These are phyloP conservation scores for Malacoraja senta DNA, from an alignment of 2,797 vertebrate genomes.

Conservation along the genomic window DNA sequence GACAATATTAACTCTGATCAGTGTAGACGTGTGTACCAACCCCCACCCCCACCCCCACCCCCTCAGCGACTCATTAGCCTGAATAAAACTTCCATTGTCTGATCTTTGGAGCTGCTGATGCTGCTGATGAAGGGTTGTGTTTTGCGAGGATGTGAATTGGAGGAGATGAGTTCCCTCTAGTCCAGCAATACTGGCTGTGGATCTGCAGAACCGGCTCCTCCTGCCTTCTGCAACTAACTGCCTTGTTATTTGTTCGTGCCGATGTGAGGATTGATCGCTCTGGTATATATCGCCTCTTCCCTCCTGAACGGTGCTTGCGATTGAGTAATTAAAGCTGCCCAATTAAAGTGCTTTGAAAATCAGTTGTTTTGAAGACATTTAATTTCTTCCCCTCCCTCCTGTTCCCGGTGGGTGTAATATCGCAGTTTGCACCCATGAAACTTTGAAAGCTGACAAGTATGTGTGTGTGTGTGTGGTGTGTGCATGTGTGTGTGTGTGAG, in stretches of 20 bases:
- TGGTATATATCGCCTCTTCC: background rate
- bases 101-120: background rate
- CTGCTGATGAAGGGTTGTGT: background rate
- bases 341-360: background rate
- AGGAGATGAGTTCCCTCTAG: background rate
- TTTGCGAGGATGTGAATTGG: no score
- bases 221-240: background rate
- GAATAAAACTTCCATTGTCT: conserved; percentile 8
- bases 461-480: background rate
- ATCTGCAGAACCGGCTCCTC: background rate
- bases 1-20: background rate
- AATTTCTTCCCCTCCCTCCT: background rate
- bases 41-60: background rate
- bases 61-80: background rate
- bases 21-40: background rate
- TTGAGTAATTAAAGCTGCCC: background rate
- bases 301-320: background rate
- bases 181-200: background rate
- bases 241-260: background rate
- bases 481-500: background rate
- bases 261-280: background rate
- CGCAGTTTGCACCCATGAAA: background rate
- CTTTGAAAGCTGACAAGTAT: conserved; percentile 20
- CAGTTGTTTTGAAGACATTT: background rate
- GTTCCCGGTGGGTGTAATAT: background rate